Conservation (phyloP, 2,797 vertebrate genomes). For the Neomorphus geoffroyi region DNA sequence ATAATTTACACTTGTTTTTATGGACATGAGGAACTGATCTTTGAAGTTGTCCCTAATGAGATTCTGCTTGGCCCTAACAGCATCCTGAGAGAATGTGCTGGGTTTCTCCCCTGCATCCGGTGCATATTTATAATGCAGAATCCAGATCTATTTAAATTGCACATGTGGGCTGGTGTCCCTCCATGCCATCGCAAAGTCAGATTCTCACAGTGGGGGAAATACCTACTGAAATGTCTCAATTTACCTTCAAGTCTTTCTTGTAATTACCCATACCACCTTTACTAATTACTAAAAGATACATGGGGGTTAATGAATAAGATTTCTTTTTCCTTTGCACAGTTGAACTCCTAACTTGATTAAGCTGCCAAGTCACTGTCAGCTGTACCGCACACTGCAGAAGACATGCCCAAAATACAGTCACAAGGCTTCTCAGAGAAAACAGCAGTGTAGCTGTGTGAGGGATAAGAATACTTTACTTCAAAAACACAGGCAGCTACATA, state of each 20-base stretch:
- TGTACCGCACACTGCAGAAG: not conserved
- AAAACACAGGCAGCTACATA: not conserved
- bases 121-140: conserved; percentile 75
- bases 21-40: conserved; percentile 81
- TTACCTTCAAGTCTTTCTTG: conserved; percentile 38
- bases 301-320: not conserved
- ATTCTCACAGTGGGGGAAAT: conserved; percentile 41
- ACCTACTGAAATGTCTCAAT: conserved; percentile 31
- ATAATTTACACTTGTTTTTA: conserved; percentile 85
- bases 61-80: conserved; percentile 81
- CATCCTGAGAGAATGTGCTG: conserved; percentile 78
- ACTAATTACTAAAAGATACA: conserved; percentile 27
- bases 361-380: conserved; percentile 1
- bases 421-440: not conserved
- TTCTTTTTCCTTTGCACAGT: not conserved
- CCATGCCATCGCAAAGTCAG: not conserved
- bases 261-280: conserved; percentile 9
- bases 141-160: conserved; percentile 68
- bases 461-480: not conserved
- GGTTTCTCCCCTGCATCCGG: conserved; percentile 73
- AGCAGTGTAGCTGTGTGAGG: not conserved
- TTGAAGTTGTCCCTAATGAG: conserved; percentile 84
- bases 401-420: not conserved
- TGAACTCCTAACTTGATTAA: conserved; percentile 2
- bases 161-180: conserved; percentile 47